Evolutionary conservation across 1,140 invertebrate genomes (phyloP), one percentile per base, ranked within the genome.

Genomic region (Meloidogyne hapla): DNA sequence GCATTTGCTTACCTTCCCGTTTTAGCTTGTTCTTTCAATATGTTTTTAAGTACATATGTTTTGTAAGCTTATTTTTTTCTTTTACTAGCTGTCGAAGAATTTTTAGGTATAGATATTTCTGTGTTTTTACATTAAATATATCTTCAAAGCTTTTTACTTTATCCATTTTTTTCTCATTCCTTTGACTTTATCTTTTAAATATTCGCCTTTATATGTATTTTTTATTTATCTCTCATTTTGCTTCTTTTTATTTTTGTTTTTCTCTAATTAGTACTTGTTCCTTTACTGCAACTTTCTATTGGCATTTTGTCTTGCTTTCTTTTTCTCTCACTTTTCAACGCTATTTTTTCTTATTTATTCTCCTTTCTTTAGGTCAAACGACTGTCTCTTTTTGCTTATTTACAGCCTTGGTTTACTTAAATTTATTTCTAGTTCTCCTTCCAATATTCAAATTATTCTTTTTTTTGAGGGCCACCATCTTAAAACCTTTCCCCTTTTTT

Each of bases 11-110:
- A n/a, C n/a, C n/a, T 21, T 56, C 48, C 45, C 18, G 8, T n/a
- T 6, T 6, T n/a, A n/a, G 48, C 48, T n/a, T 56, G 48, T 56
- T 56, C 6, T 56, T n/a, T n/a, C 48, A 56, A 56, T 56, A 56
- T 56, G 48, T 56, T 56, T 56, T 56, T 56, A 56, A 56, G 3
- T 56, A 56, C 48, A 56, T 56, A 56, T 56, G 48, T 56, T 56
- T n/a, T 56, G 48, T 33, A 33, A 33, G 48, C 48, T 56, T 56
- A 56, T 56, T 56, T 56, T 56, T 18, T 48, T 15, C 13, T 18
- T 48, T 48, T 48, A 18, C 45, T n/a, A 56, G n/a, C 6, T n/a
- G 40, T 13, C 3, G 2, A 56, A n/a, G n/a, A 4, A n/a, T n/a
- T 56, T 56, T 56, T n/a, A n/a, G 1, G 3, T 6, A 33, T 6